Base-by-base conservation (phyloP, 53 echinoderm and acorn worm species). In the Mesocentrotus franciscanus region DNA sequence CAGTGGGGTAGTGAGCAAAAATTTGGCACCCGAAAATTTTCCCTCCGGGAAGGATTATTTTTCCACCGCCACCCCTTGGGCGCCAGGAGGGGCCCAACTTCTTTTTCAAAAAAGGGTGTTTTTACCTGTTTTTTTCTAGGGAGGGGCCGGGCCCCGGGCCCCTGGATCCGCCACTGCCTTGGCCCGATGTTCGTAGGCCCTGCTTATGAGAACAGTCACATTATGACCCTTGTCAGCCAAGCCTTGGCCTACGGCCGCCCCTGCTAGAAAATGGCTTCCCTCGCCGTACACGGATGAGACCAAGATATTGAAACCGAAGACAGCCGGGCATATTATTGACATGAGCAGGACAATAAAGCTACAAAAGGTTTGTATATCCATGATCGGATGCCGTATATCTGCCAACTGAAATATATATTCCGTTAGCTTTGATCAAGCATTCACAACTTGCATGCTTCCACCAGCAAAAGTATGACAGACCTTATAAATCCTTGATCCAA, bases 261-360 rank as follows among this genome's bases (percentile, higher is more conserved):
- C 96, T 10, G 76, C 92, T 62, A 95, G 70, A 76, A 96, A 96
- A 89, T 96, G 96, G 61, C 96, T 96, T 7, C 96, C 96, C 10
- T 92, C 92, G 4, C 92, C 92, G 64, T 92, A 92, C 18, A 92
- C 4, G 2, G 62, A 29, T 24, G 92, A 92, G 20, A 92, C 34
- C 64, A 92, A 64, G 39, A 92, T 68, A 92, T 92, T 92, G 36
- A 36, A 61, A 64, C 64, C 39, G 36, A 12, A 39, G 64, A 39
- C 92, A 26, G 20, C 29, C n/a, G 58, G 56, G 30, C 11, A 81
- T 0, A 81, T 6, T 39, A 81, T 39, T 42, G 20, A 81, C 36
- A 81, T 18, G 81, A 81, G 6, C 42, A 81, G 30, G 29, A 11
- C 29, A 74, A 32, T 12, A 74, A 0, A 74, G 9, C 9, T 68